Evolutionary conservation across 2,888 invertebrate genomes (phyloP).

Genomic region (Meiosimyza decipiens): DNA sequence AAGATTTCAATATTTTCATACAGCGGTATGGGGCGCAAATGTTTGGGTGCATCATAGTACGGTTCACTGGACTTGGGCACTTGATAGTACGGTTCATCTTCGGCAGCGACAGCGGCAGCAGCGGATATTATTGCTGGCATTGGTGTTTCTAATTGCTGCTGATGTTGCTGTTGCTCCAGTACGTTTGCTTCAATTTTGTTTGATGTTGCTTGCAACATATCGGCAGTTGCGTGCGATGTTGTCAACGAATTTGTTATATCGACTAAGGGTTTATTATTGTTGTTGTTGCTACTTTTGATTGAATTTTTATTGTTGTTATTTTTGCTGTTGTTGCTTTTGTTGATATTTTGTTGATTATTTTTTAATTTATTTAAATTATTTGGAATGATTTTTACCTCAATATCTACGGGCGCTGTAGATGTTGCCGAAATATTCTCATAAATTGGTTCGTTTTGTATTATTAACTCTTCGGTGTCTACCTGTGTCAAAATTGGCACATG

Average conservation of each 20-base stretch:
- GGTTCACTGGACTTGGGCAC: conserved; percentile 65
- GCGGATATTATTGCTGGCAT: not conserved
- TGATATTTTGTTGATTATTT: conserved; percentile 47
- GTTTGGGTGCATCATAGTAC: conserved; percentile 66
- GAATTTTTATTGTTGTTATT: conserved; percentile 42
- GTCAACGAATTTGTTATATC: conserved; percentile 46
- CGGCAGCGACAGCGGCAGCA: conserved; percentile 36
- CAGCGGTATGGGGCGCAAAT: conserved; percentile 69
- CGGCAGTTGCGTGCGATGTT: conserved; percentile 43
- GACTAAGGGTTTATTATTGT: conserved; percentile 42
- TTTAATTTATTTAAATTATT: conserved; percentile 39
- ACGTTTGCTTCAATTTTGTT: not conserved
- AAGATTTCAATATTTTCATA: conserved; percentile 74
- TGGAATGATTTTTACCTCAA: conserved; percentile 54
- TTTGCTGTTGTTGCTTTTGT: conserved; percentile 40
- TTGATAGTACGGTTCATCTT: conserved; percentile 65
- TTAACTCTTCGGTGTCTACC: conserved; percentile 19
- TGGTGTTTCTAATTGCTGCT: conserved; percentile 36
- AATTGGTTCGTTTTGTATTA: conserved; percentile 59
- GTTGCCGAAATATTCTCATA: conserved; percentile 67
- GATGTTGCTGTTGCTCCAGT: conserved; percentile 29
- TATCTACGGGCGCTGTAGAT: conserved; percentile 54
- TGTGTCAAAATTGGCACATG: conserved; percentile 29
- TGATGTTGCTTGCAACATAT: conserved; percentile 25
- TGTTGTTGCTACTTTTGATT: conserved; percentile 35